These are phyloP conservation scores for Notospermus geniculatus DNA, from an alignment of 1,140 invertebrate genomes.

Conservation along the genomic window DNA sequence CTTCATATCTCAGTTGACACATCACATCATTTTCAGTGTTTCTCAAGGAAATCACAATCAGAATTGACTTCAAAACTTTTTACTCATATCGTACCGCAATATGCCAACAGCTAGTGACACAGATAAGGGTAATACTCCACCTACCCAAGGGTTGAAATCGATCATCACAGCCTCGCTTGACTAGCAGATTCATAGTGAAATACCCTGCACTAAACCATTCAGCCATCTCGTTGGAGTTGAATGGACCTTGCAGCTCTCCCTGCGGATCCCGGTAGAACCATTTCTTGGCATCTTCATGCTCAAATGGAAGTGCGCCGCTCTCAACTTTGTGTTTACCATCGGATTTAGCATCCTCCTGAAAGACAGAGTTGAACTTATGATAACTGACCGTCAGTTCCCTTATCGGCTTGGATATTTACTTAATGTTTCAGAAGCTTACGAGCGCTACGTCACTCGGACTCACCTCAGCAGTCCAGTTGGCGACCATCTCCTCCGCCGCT, in stretches of 20 bases:
- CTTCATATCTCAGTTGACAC: too few relatives aligned
- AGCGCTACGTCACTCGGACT: too few relatives aligned
- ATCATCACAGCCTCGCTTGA: slow-evolving; percentile 79
- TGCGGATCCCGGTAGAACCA: slow-evolving; percentile 86
- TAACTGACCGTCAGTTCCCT: slow-evolving; percentile 10
- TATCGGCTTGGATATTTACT: slow-evolving; percentile 2
- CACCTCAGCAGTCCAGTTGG: slow-evolving; percentile 60
- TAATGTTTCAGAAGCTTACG: background rate
- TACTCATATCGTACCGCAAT: too few relatives aligned
- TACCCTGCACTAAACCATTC: slow-evolving; percentile 85
- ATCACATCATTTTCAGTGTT: too few relatives aligned
- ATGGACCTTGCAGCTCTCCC: slow-evolving; percentile 67
- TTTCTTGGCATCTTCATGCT: slow-evolving; percentile 61
- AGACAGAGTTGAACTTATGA: slow-evolving; percentile 47
- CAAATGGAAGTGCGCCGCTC: slow-evolving; percentile 21
- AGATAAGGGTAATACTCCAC: background rate
- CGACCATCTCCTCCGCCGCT: slow-evolving; percentile 70
- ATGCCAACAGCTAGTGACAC: too few relatives aligned
- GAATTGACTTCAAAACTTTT: too few relatives aligned
- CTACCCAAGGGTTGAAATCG: slow-evolving; percentile 56
- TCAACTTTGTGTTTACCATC: slow-evolving; percentile 2
- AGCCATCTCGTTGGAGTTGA: slow-evolving; percentile 80
- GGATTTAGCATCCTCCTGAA: slow-evolving; percentile 64
- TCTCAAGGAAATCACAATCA: too few relatives aligned
- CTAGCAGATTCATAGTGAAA: slow-evolving; percentile 76